Evolutionary conservation across 2,113 vertebrate genomes (phyloP).

Genomic region (Prolemur simus): DNA sequence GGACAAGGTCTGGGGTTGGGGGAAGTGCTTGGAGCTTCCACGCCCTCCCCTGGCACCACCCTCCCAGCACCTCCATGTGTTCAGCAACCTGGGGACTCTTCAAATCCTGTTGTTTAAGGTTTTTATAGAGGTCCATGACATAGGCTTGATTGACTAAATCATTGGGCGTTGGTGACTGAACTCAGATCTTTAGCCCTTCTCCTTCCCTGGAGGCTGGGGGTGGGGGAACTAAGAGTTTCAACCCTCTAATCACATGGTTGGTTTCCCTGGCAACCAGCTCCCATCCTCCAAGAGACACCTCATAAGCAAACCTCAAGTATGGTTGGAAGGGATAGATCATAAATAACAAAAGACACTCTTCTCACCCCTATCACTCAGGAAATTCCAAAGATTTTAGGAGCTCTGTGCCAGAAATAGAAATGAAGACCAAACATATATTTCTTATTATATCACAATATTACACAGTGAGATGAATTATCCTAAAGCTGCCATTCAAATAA

Average conservation of each 20-base stretch:
- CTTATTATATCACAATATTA: not conserved
- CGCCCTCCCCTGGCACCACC: not conserved
- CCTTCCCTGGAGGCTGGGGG: not conserved
- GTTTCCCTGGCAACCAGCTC: not conserved
- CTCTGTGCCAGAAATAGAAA: not conserved
- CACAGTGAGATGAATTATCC: not conserved
- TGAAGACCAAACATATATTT: not conserved
- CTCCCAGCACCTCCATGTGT: not conserved
- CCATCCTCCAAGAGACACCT: not conserved
- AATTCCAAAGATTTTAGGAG: not conserved
- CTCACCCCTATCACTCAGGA: not conserved
- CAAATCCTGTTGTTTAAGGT: not conserved
- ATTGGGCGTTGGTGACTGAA: not conserved
- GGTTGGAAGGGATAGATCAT: not conserved
- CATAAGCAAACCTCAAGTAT: not conserved
- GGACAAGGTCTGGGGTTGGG: not conserved
- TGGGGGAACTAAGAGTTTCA: no score
- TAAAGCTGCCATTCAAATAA: not conserved
- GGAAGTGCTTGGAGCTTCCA: not conserved
- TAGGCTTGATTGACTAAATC: not conserved
- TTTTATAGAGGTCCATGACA: not conserved
- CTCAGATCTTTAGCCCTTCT: not conserved
- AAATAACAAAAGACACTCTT: not conserved
- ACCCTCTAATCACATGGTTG: not conserved
- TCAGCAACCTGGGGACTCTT: not conserved